Evolutionary conservation across 30 jellyfish, hydroid and myxozoan genomes (phyloP).

Genomic region (Rhopilema esculentum): DNA sequence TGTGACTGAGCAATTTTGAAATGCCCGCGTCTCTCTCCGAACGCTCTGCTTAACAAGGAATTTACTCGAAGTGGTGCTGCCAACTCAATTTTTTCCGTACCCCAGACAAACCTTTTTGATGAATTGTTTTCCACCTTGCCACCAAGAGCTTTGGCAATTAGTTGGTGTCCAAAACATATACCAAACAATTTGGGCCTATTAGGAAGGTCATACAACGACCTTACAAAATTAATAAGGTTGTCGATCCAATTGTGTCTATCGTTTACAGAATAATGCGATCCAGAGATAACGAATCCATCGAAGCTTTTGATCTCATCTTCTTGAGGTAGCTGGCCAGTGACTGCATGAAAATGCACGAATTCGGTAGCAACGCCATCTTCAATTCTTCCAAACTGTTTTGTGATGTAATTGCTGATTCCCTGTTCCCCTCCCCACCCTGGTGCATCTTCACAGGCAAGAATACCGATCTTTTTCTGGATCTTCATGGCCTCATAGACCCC

Average conservation of each 20-base stretch:
- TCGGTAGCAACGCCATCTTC: conserved; percentile 1
- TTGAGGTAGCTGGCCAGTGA: conserved; percentile 68
- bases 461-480: conserved; percentile 34
- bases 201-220: background rate
- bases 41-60: background rate
- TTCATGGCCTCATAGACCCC: conserved; percentile 11
- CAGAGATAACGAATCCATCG: conserved; percentile 77
- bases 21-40: background rate
- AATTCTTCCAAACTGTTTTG: background rate
- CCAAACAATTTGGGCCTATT: conserved; percentile 73
- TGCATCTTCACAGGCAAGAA: conserved; percentile 70
- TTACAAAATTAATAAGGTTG: conserved; percentile 61
- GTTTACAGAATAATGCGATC: conserved; percentile 90
- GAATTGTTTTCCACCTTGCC: conserved; percentile 72
- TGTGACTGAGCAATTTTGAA: conserved; percentile 70
- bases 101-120: conserved; percentile 66
- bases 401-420: conserved; percentile 63
- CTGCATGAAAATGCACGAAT: conserved; percentile 49
- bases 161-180: conserved; percentile 93
- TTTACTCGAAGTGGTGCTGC: background rate
- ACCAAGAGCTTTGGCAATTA: conserved; percentile 88
- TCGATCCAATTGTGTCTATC: conserved; percentile 71
- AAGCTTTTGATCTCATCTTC: conserved; percentile 14
- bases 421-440: conserved; percentile 83
- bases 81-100: conserved; percentile 45